A percentile compares a stretch with the other conserved stretches of the same genome.
phyloP scores from a whole-genome alignment of 2,888 invertebrate species.

The Tetropium fuscum region DNA sequence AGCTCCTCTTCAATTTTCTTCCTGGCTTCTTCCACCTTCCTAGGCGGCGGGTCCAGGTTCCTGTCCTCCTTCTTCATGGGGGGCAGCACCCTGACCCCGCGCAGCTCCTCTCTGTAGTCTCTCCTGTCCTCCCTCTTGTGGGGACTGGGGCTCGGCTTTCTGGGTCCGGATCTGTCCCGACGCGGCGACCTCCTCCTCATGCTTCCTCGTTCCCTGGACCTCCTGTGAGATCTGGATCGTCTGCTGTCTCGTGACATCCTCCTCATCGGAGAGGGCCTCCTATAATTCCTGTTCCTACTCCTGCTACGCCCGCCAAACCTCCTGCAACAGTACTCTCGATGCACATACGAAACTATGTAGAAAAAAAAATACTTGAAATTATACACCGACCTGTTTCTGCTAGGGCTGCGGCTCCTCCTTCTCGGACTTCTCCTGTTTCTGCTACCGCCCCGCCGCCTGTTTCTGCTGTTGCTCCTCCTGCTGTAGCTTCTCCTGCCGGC shows the following conservation, averaged over 20 bases:
- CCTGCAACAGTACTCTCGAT: constrained; percentile 38
- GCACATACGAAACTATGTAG: too few species aligned
- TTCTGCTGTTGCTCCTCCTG: constrained; percentile 56
- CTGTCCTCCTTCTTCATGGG: constrained; percentile 52
- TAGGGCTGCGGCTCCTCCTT: constrained; percentile 51
- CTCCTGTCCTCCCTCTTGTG: constrained; percentile 53
- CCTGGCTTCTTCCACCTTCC: constrained; percentile 51
- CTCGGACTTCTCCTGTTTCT: constrained; percentile 62
- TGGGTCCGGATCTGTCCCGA: constrained; percentile 53
- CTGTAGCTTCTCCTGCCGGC: constrained; percentile 60
- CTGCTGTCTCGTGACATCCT: constrained; percentile 58
- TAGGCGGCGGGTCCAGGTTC: constrained; percentile 58
- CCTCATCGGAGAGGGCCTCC: constrained; percentile 56
- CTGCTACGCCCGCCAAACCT: constrained; percentile 59
- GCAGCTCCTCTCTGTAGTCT: constrained; percentile 61
- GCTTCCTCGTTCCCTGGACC: constrained; percentile 58
- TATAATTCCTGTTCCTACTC: constrained; percentile 60
- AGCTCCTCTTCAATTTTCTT: constrained; percentile 55
- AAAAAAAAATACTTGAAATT: too few species aligned
- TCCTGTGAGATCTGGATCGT: constrained; percentile 61
- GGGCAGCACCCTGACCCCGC: constrained; percentile 36
- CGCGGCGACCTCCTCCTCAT: constrained; percentile 62
- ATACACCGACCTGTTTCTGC: constrained; percentile 59
- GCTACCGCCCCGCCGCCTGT: constrained; percentile 63
- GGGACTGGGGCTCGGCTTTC: constrained; percentile 62